Evolutionary conservation across 92 coral and sea anemone genomes (phyloP).

Genomic region (Chrysogorgia sp.): DNA sequence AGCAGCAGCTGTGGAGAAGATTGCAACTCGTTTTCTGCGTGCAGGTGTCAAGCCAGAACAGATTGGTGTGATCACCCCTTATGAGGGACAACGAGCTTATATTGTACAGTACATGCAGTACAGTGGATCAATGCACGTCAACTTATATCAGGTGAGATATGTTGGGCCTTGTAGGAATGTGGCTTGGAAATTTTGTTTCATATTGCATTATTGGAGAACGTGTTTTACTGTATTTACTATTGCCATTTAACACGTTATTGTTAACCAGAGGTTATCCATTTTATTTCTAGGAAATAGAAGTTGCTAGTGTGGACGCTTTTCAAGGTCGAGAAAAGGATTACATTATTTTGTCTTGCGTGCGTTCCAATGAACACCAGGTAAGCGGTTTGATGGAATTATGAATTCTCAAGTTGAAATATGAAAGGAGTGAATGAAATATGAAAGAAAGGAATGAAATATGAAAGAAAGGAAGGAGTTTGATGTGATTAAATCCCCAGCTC

Average conservation of each 20-base stretch:
- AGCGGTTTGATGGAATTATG: neutral
- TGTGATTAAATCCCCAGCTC: neutral
- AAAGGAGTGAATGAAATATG: too few species aligned
- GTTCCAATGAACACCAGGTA: constrained; percentile 99
- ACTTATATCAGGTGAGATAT: constrained; percentile 79
- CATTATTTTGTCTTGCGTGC: constrained; percentile 94
- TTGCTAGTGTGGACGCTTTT: constrained; percentile 99
- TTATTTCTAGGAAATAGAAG: constrained; percentile 87
- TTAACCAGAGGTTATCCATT: neutral
- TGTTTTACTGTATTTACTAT: neutral
- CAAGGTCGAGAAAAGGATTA: constrained; percentile 99
- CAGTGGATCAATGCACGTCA: constrained; percentile 98
- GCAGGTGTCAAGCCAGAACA: constrained; percentile 99
- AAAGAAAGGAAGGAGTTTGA: neutral
- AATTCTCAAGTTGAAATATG: too few species aligned
- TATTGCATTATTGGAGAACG: too few species aligned
- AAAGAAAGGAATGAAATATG: too few species aligned
- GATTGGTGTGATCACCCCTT: constrained; percentile 98
- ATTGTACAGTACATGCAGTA: constrained; percentile 99
- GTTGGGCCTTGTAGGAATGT: too few species aligned
- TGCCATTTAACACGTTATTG: neutral
- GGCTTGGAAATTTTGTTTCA: neutral
- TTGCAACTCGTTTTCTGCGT: constrained; percentile 92
- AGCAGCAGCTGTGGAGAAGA: constrained; percentile 98
- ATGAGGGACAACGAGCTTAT: constrained; percentile 97